Percentiles rank a stretch among this genome's conserved stretches.
These are phyloP conservation scores for Sinotaia quadrata DNA, from an alignment of 2,888 invertebrate genomes.

Conservation along the genomic window DNA sequence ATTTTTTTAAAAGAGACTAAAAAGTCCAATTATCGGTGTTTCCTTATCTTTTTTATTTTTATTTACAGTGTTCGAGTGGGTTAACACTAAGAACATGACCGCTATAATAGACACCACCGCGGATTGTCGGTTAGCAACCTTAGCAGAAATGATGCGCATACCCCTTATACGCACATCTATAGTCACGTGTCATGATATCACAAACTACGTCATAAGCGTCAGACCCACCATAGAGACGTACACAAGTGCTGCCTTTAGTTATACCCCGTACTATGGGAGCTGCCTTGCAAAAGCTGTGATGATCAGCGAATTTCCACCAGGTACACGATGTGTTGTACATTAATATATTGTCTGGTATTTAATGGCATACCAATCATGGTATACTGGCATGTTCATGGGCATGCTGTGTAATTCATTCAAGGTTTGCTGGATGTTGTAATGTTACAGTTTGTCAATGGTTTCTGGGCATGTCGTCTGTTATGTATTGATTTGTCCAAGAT, in stretches of 20 bases:
- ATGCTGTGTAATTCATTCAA: no score
- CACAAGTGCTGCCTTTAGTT: conserved; percentile 10
- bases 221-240: conserved; percentile 4
- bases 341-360: no score
- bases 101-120: conserved; percentile 13
- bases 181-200: conserved; percentile 13
- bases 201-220: background rate
- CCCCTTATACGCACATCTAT: conserved; percentile 11
- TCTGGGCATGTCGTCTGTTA: no score
- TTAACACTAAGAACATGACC: conserved; percentile 12
- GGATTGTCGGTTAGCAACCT: conserved; percentile 12
- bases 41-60: no score
- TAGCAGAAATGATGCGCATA: conserved; percentile 2
- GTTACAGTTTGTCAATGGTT: no score
- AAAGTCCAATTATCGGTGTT: no score
- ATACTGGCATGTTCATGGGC: no score
- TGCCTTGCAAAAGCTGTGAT: conserved; percentile 17
- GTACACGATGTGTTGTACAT: conserved; percentile 5
- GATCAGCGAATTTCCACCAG: conserved; percentile 11
- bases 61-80: conserved; percentile 7
- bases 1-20: no score
- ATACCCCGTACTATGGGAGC: background rate
- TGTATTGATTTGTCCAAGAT: no score
- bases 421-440: no score
- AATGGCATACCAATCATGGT: no score